Evolutionary conservation across 2,797 vertebrate species (phyloP), one percentile per base, ranked within the genome.

Genomic region (Lagorchestes hirsutus): DNA sequence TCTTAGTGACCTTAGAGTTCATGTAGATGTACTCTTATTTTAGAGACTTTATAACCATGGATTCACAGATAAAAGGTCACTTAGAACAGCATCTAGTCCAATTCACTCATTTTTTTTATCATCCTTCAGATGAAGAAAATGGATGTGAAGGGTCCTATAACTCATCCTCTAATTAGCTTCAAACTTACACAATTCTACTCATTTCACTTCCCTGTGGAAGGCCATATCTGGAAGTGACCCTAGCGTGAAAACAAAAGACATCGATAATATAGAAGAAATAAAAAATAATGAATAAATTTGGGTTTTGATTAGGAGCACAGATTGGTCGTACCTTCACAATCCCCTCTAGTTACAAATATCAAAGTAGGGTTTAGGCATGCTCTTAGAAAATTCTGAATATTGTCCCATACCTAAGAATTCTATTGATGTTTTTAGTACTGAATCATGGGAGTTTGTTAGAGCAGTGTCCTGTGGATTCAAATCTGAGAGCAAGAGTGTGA

Each of bases 311-410:
- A 50, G 74, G 40, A 27, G 11, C 22, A 50, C 40, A 82, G 22
- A 27, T 10, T 82, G 40, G 0, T 46, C 0, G 24, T 46, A 46
- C 40, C 22, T 46, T 82, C 9, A 24, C 8, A 27, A 82, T 82
- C 18, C 18, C 46, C 0, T 13, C 0, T 10, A 0, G 6, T 27
- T 46, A 24, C 8, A 46, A 82, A 46, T 4, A 46, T 46, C 5
- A 40, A 82, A 82, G 14, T 82, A 2, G 22, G 9, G 40, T 0
- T 82, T 46, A 46, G 8, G 46, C 6, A 46, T 24, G 18, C 18
- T 46, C 74, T 82, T 82, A 46, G 40, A 82, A 46, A 82, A 82
- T 82, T 82, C 74, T 46, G 18, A 24, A 82, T 82, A 27, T 46
- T 46, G 0, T 87, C 40, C 9, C 10, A 27, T 27, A 46, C 16